These are phyloP conservation scores for Odocoileus virginianus DNA, from an alignment of 2,113 vertebrate genomes.

Conservation along the genomic window DNA sequence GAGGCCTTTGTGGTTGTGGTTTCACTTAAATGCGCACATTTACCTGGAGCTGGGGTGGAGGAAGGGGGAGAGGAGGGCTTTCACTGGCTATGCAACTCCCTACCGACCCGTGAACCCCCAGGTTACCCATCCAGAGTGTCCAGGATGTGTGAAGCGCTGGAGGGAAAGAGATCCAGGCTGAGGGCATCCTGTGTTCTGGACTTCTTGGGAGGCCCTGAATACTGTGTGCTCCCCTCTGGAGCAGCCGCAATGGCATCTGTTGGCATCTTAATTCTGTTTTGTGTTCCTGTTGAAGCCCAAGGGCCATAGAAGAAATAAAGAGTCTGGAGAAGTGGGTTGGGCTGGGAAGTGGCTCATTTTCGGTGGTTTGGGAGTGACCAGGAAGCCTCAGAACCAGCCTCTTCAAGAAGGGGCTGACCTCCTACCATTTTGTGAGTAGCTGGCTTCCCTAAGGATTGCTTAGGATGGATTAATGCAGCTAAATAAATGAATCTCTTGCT, in stretches of 20 bases:
- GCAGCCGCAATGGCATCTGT: background rate
- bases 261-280: background rate
- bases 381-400: background rate
- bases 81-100: background rate
- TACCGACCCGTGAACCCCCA: accelerated
- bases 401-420: background rate
- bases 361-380: background rate
- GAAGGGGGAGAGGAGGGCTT: background rate
- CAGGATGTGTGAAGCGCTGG: background rate
- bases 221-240: background rate
- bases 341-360: background rate
- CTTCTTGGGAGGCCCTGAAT: background rate
- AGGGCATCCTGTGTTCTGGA: background rate
- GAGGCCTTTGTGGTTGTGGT: conserved; percentile 36
- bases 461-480: conserved; percentile 10
- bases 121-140: background rate
- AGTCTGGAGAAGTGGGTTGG: background rate
- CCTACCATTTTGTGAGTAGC: background rate
- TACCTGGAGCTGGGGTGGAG: background rate
- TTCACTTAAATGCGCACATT: conserved; percentile 43
- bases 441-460: conserved; percentile 33
- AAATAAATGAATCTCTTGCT: conserved; percentile 1
- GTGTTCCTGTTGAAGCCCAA: background rate
- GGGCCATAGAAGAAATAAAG: background rate
- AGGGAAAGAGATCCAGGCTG: background rate